Evolutionary conservation across 1,140 invertebrate species (phyloP), one percentile per base, ranked within the genome.

Genomic region (Diabrotica undecimpunctata): DNA sequence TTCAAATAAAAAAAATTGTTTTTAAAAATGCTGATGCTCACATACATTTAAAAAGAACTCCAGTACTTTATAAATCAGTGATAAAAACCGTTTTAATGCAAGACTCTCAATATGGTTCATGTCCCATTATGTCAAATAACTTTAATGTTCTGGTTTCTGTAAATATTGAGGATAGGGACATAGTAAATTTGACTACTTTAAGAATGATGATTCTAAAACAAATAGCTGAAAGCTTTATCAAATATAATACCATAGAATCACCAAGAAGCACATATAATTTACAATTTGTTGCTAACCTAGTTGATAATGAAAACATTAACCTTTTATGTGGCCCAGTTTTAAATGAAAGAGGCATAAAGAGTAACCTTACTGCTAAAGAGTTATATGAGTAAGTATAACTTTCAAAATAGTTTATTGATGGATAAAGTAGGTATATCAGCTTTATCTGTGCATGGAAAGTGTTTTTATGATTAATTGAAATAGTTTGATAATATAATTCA

Each of bases 281-380:
- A 38, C 37, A 62, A 65, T 59, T 68, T 36, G 38, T 50, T 41
- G 57, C 64, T 39, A 70, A 67, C 59, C 10, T 38, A 53, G 66
- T 59, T 60, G 25, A 61, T 55, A 64, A 70, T 36, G 11, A 37
- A 54, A 35, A 61, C 6, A 46, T 14, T 36, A 59, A 12, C 25
- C 64, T 73, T 62, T 8, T 75, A 41, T 75, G 70, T 72, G 76
- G 73, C 4, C 64, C 68, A 62, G 74, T 78, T 41, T 38, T 75
- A 25, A 75, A 70, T 69, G 67, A 66, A 61, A 64, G 71, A 11
- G 71, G 73, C 35, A 41, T 62, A 37, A 77, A 74, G 67, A 69
- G 72, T 61, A 52, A 14, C 55, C 68, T 62, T 37, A 71, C 63
- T 39, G 63, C 70, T 11, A 51, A 39, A 46, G 65, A 75, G 37